phyloP scores from a whole-genome alignment of 2,888 invertebrate species.

The Elmis aenea region DNA sequence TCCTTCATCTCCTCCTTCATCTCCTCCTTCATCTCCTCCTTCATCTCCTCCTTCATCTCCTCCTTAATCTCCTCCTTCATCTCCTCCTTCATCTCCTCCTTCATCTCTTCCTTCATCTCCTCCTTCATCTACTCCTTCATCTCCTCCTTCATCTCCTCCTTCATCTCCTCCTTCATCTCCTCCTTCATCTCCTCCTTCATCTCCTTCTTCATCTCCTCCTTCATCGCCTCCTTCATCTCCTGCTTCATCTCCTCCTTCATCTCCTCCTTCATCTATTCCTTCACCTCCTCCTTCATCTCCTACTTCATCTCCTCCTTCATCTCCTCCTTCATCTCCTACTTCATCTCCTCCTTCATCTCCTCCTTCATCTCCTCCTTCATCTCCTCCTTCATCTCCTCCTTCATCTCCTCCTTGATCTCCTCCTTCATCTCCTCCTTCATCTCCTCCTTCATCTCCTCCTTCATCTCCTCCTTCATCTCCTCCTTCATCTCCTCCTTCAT shows the following conservation, averaged over 20 bases:
- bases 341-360: not conserved
- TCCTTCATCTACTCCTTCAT: no score
- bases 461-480: not conserved
- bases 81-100: no score
- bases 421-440: not conserved
- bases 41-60: no score
- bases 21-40: not conserved
- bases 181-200: not conserved
- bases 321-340: no score
- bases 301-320: no score
- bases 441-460: slow-evolving; percentile 1
- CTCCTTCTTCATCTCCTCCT: no score
- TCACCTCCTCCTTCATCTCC: no score
- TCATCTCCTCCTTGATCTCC: not conserved
- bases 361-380: not conserved
- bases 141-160: not conserved
- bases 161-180: not conserved
- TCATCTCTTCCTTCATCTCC: no score
- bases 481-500: not conserved
- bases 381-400: not conserved
- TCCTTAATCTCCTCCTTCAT: no score
- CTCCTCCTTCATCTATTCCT: no score
- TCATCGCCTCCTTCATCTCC: no score
- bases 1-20: not conserved
- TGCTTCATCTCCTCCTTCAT: no score